Evolutionary conservation across 2,888 invertebrate genomes (phyloP), one percentile per base, ranked within the genome.

Genomic region (Brachypterus glaber): DNA sequence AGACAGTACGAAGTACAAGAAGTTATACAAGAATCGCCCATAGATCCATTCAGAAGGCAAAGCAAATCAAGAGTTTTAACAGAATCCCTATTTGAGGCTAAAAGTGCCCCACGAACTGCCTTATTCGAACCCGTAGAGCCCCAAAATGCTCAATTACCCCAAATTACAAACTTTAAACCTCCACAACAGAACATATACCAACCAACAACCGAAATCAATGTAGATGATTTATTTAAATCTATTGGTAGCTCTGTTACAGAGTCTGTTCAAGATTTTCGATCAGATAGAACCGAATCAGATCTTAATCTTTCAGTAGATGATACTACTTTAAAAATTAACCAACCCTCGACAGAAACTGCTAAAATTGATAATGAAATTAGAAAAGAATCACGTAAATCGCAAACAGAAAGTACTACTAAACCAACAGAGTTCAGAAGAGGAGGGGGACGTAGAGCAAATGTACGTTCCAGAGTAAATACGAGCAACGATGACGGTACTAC

Each of bases 1-100:
- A 46, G 43, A 40, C 25, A 43, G 4, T 65, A 64, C 38, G 62
- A 63, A 48, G 64, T 65, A n/a, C 48, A 60, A 46, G 65, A 65
- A 54, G 35, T 52, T 3, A 41, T 64, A 4, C 62, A 66, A 35
- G 65, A 66, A 30, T 53, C 58, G 33, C 61, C 63, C 12, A 50
- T 54, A 39, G 55, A 58, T 36, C 46, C 54, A 2, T 46, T 48
- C 11, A 47, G 46, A 34, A 50, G 52, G 41, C 47, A 50, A 11
- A 48, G 50, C 14, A 59, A 55, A 44, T 49, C 61, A 1, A 51
- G 57, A 39, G 59, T 61, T 14, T 42, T 62, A 17, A 59, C 62
- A 2, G 63, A 64, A 49, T 54, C 44, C 8, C 49, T 49, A 45
- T 62, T 58, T 42, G 61, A 59, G 47, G 49, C 58, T 1, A 39